phyloP scores from a whole-genome alignment of 2,113 vertebrate species.

The Ibidorhyncha struthersii region DNA sequence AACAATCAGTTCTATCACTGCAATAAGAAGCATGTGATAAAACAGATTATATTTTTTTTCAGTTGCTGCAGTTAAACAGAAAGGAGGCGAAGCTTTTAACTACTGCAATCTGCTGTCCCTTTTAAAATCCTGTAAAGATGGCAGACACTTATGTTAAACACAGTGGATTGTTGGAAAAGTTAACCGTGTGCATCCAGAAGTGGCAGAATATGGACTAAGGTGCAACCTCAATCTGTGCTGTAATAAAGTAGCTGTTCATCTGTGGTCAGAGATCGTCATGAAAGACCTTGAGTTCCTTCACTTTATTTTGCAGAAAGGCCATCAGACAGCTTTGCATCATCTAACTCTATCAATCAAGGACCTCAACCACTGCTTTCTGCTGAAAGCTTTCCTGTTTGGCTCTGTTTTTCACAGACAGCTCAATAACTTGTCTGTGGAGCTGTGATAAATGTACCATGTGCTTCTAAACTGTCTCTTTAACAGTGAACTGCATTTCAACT shows the following conservation, averaged over 20 bases:
- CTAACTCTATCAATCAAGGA: constrained; percentile 82
- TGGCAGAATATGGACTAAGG: constrained; percentile 65
- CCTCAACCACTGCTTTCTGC: constrained; percentile 72
- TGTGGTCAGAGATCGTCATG: constrained; percentile 78
- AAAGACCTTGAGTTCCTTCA: constrained; percentile 81
- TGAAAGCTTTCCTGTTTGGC: constrained; percentile 83
- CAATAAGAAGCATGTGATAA: neutral
- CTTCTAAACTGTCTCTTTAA: constrained; percentile 78
- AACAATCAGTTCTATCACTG: neutral
- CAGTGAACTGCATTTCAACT: constrained; percentile 72
- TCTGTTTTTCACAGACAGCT: constrained; percentile 83
- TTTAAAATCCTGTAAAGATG: constrained; percentile 14
- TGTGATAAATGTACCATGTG: constrained; percentile 76
- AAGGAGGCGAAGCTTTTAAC: neutral
- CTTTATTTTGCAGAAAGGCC: constrained; percentile 78
- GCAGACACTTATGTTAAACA: constrained; percentile 55
- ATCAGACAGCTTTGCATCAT: constrained; percentile 79
- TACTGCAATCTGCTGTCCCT: neutral
- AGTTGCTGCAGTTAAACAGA: neutral
- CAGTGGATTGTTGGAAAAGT: constrained; percentile 52
- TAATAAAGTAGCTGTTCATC: constrained; percentile 82
- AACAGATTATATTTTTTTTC: neutral
- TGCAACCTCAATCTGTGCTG: constrained; percentile 66
- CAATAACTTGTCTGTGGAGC: constrained; percentile 84
- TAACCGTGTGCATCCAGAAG: constrained; percentile 67